Conservation (phyloP, 2,888 invertebrate genomes). For the Acronicta aceris region DNA sequence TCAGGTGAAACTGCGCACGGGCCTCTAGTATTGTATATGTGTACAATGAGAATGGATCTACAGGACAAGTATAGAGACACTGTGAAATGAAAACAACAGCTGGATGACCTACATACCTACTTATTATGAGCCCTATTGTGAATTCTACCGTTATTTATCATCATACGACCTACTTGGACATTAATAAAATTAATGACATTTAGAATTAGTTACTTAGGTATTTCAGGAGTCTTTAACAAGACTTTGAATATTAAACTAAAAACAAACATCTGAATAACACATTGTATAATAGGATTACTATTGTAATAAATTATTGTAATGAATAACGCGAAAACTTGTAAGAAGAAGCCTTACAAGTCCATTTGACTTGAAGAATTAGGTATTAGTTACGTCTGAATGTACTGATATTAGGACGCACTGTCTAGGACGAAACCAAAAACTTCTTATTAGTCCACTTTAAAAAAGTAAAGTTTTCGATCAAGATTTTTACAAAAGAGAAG, state of each 20-base stretch:
- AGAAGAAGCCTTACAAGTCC: constrained; percentile 26
- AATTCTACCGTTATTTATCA: constrained; percentile 23
- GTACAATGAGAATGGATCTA: constrained; percentile 30
- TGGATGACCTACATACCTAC: constrained; percentile 38
- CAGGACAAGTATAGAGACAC: constrained; percentile 29
- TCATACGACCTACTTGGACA: background rate
- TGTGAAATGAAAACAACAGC: constrained; percentile 48
- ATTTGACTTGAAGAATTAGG: background rate
- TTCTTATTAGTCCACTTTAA: too few relatives aligned
- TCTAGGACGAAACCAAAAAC: too few relatives aligned
- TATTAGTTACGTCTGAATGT: too few relatives aligned
- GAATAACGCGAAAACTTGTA: constrained; percentile 11
- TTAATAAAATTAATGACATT: too few relatives aligned
- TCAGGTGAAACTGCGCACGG: too few relatives aligned
- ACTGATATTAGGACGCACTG: too few relatives aligned
- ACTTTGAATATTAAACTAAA: too few relatives aligned
- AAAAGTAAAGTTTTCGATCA: too few relatives aligned
- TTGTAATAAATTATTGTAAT: constrained; percentile 27
- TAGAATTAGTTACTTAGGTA: too few relatives aligned
- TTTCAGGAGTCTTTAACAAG: too few relatives aligned
- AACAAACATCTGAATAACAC: constrained; percentile 4
- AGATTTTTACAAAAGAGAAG: too few relatives aligned
- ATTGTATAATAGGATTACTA: constrained; percentile 18
- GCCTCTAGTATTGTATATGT: too few relatives aligned
- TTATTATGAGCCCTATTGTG: constrained; percentile 27